A percentile compares a stretch with the other conserved stretches of the same genome.
These are phyloP conservation scores for Epiblema foenella DNA, from an alignment of 2,888 invertebrate genomes.

Conservation along the genomic window DNA sequence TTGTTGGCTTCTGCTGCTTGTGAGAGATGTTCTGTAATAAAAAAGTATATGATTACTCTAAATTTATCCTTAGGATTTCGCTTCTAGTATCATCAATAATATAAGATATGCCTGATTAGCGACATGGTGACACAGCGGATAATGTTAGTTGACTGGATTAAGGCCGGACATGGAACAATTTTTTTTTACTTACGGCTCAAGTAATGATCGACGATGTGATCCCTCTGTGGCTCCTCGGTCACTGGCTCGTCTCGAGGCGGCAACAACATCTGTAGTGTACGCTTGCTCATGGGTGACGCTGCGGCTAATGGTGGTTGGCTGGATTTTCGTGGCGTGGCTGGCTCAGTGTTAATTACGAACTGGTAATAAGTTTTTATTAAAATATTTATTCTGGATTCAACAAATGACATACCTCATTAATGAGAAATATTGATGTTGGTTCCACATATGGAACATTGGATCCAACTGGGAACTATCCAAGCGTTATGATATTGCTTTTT, in stretches of 20 bases:
- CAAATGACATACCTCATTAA: not conserved
- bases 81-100: too few relatives aligned
- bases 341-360: constrained; percentile 67
- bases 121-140: too few relatives aligned
- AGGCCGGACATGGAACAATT: not conserved
- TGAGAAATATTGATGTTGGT: not conserved
- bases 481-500: too few relatives aligned
- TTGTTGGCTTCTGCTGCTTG: constrained; percentile 58
- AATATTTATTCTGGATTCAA: not conserved
- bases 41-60: not conserved
- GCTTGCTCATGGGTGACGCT: constrained; percentile 78
- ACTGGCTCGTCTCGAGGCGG: constrained; percentile 53
- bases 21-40: constrained; percentile 53
- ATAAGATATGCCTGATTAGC: too few relatives aligned
- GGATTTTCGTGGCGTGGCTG: constrained; percentile 63
- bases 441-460: not conserved
- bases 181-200: constrained; percentile 66
- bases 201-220: constrained; percentile 75
- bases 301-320: constrained; percentile 55
- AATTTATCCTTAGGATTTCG: too few relatives aligned
- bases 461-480: too few relatives aligned
- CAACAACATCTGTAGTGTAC: constrained; percentile 82
- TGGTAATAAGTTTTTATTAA: constrained; percentile 47
- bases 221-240: constrained; percentile 53
- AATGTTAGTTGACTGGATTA: too few relatives aligned